phyloP scores from a whole-genome alignment of 2,113 vertebrate genomes.

The Octodon degus region DNA sequence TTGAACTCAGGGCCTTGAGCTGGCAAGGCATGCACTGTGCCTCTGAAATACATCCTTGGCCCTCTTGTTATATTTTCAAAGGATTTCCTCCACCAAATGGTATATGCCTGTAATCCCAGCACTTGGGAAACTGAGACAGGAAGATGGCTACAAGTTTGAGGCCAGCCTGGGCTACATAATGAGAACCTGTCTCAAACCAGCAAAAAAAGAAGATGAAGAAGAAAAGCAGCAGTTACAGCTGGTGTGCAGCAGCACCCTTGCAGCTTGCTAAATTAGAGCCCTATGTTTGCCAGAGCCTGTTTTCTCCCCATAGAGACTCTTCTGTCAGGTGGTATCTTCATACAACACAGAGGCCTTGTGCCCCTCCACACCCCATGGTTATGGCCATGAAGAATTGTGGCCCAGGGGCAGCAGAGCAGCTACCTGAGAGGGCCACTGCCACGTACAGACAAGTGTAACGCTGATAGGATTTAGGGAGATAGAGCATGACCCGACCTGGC shows the following conservation, averaged over 20 bases:
- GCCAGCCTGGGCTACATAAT: not conserved
- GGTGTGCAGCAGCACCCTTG: not conserved
- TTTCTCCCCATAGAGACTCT: not conserved
- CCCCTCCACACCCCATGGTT: not conserved
- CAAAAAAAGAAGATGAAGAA: not conserved
- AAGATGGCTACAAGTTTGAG: not conserved
- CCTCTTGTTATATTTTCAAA: not conserved
- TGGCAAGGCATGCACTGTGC: no score
- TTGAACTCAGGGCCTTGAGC: no score
- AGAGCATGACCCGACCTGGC: not conserved
- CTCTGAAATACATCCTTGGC: no score
- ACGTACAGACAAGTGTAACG: not conserved
- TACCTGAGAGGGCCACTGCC: not conserved
- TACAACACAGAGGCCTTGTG: not conserved
- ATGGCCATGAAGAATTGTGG: not conserved
- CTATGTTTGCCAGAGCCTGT: not conserved
- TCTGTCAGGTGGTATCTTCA: not conserved
- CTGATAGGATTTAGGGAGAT: not conserved
- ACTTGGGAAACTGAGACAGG: not conserved
- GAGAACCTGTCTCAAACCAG: not conserved
- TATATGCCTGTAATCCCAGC: not conserved
- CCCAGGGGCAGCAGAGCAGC: not conserved
- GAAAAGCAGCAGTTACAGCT: not conserved
- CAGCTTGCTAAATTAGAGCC: not conserved
- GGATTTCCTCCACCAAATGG: not conserved